phyloP scores from a whole-genome alignment of 2,888 invertebrate species.

The Drosophila neonasuta region DNA sequence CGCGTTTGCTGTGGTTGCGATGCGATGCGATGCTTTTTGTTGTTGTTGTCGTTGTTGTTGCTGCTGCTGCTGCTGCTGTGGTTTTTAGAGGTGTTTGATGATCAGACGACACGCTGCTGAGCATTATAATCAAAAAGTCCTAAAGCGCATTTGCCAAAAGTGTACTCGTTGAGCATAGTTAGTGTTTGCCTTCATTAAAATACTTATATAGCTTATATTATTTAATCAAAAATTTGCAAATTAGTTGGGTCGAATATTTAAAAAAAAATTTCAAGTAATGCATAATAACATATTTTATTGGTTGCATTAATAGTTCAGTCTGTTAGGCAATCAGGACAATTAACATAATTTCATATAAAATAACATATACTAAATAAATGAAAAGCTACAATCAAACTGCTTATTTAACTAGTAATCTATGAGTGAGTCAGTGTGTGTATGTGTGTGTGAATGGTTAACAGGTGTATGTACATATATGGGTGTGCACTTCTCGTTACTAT shows the following conservation, averaged over 20 bases:
- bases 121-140: constrained; percentile 6
- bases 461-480: too few relatives aligned
- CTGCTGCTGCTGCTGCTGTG: background rate
- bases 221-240: constrained; percentile 1
- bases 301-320: background rate
- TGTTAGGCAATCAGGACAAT: too few relatives aligned
- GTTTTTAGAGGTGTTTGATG: constrained; percentile 19
- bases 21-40: background rate
- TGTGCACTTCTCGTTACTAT: too few relatives aligned
- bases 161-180: too few relatives aligned
- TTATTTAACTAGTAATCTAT: too few relatives aligned
- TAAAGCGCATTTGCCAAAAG: background rate
- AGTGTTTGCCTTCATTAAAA: background rate
- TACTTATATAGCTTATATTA: background rate
- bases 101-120: constrained; percentile 8
- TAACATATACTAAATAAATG: too few relatives aligned
- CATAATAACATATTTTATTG: background rate
- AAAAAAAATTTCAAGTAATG: background rate
- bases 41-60: background rate
- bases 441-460: too few relatives aligned
- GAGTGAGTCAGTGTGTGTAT: too few relatives aligned
- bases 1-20: constrained; percentile 7
- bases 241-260: background rate
- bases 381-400: too few relatives aligned
- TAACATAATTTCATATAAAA: too few relatives aligned